Evolutionary conservation across 2,797 vertebrate species (phyloP), one percentile per base, ranked within the genome.

Genomic region (Macroramphosus scolopax): DNA sequence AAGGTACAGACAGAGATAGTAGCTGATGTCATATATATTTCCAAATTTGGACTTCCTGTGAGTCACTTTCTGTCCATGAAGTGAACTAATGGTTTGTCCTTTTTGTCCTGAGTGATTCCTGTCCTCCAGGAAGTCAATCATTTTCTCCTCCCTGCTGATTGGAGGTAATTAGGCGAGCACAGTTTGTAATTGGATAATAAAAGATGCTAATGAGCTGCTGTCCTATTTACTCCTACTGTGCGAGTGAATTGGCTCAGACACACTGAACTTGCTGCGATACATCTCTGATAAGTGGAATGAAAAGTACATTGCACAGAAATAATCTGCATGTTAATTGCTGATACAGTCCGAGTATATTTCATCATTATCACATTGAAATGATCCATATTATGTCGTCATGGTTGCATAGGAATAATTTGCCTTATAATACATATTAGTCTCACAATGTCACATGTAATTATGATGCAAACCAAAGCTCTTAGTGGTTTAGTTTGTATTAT

Each of bases 171-270:
- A 87, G 80, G 70, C 56, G 59, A 75, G 73, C 51, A 75, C 65
- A 56, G 75, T 82, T 83, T 82, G 61, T 86, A 85, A 87, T 81
- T 80, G 79, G 80, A 82, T 86, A 84, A 85, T 88, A 87, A 86
- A 86, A 75, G 58, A 84, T 85, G 81, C 71, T 87, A 85, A 88
- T 84, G 77, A 85, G 75, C 60, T 55, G 69, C 75, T 65, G 75
- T 81, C 81, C 77, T 84, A 81, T 86, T 84, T 86, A 82, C 76
- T 78, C 67, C 65, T 66, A 59, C 44, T 47, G 53, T 50, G 55
- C 44, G 31, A 17, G 43, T 64, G 55, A 66, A 42, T 61, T 34
- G 4, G 17, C 59, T 45, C 29, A 31, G 17, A 25, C 33, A 61
- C 46, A 56, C 37, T 61, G 26, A 53, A 17, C 20, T 48, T 42